Evolutionary conservation across 2,113 vertebrate species (phyloP).

Genomic region (Paradoxurus hermaphroditus): DNA sequence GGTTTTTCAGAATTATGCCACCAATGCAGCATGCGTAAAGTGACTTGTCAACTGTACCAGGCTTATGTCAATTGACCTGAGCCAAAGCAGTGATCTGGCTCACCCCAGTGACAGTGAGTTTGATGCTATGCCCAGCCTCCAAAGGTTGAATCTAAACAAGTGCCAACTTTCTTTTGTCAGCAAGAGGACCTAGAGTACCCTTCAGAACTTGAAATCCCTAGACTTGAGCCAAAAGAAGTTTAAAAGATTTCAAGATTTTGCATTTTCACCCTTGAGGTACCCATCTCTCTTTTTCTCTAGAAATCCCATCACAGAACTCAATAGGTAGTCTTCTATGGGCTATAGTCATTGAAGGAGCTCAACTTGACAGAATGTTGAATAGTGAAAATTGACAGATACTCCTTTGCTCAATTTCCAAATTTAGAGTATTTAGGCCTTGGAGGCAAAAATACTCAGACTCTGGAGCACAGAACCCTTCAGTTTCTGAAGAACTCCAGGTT

Average conservation of each 20-base stretch:
- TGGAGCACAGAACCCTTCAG: constrained; percentile 82
- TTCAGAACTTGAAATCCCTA: constrained; percentile 47
- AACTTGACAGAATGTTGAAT: constrained; percentile 90
- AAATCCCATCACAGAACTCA: constrained; percentile 84
- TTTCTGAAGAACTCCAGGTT: constrained; percentile 76
- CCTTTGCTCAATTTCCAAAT: constrained; percentile 81
- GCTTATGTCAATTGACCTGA: constrained; percentile 62
- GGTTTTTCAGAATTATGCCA: constrained; percentile 26
- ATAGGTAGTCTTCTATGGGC: constrained; percentile 78
- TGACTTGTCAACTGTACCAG: constrained; percentile 59
- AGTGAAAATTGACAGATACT: constrained; percentile 78
- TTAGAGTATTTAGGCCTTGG: constrained; percentile 86
- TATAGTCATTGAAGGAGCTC: constrained; percentile 79
- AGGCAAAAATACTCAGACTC: constrained; percentile 87
- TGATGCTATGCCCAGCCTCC: constrained; percentile 45
- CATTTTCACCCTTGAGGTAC: constrained; percentile 80
- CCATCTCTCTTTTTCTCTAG: constrained; percentile 83
- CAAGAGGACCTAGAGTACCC: constrained; percentile 16
- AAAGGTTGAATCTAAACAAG: constrained; percentile 44
- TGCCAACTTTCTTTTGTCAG: constrained; percentile 47
- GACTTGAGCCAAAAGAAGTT: constrained; percentile 82
- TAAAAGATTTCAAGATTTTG: constrained; percentile 49
- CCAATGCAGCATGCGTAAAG: constrained; percentile 25
- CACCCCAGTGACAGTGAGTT: constrained; percentile 54
- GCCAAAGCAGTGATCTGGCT: constrained; percentile 39